Base-by-base conservation (phyloP, 1,140 invertebrate species). In the Pinna nobilis region DNA sequence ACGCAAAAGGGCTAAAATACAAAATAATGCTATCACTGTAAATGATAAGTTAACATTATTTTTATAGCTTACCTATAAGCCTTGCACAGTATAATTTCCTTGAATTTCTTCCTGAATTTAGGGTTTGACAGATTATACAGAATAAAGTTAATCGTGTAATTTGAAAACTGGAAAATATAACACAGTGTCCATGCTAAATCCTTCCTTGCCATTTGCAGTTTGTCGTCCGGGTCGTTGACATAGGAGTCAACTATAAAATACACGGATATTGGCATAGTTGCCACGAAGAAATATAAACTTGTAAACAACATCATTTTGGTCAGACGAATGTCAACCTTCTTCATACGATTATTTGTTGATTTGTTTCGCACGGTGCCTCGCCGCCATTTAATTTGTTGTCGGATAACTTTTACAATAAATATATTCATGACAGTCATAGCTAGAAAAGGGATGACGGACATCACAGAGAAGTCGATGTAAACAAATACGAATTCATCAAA, bases 81-180 rank as follows among this genome's bases (percentile, higher is more conserved):
- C n/a, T 11, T 63, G 32, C 66, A 69, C 11, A 32, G 33, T 37
- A 59, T 57, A 20, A 70, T 49, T 15, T 51, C 30, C 0, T 35
- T 15, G 20, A 71, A 71, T 23, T 37, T 64, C 30, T 33, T 41
- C 33, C 94, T 89, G 86, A 96, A 96, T 88, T 94, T 95, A 82
- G 94, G 92, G 4, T 95, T 95, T 75, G 92, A 93, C 68, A 94
- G 90, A 83, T 94, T 95, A 87, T 96, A 96, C 23, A 96, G 89
- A 15, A 94, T 91, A 86, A 96, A 96, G 90, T 96, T 96, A 47
- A 96, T 94, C 53, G 94, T 93, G 81, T 95, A 95, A 87, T 95
- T 95, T 5, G 93, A 93, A 79, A 94, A 92, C 86, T 94, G 95
- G 18, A 94, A 88, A 15, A 90, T 85, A 74, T 89, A 92, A 63